phyloP scores from a whole-genome alignment of 2,113 vertebrate species.

The Pedetes capensis region DNA sequence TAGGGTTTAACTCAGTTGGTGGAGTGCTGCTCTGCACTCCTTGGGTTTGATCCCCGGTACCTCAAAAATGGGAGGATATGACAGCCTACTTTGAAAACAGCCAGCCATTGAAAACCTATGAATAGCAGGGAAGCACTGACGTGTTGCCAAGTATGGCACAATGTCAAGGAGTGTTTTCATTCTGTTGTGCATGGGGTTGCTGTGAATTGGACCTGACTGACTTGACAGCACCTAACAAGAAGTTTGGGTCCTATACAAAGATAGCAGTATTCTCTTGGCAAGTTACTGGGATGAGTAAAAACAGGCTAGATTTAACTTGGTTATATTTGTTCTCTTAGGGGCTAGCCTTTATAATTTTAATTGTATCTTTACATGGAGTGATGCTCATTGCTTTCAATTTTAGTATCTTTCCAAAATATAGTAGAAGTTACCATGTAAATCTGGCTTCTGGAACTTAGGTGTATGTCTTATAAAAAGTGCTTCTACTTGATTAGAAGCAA shows the following conservation, averaged over 20 bases:
- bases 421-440: not conserved
- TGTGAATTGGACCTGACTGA: too few relatives aligned
- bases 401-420: not conserved
- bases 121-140: too few relatives aligned
- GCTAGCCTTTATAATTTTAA: not conserved
- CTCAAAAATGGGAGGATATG: too few relatives aligned
- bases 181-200: too few relatives aligned
- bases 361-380: not conserved
- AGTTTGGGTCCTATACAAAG: not conserved
- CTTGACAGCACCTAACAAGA: too few relatives aligned
- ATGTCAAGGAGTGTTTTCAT: too few relatives aligned
- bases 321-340: not conserved
- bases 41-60: too few relatives aligned
- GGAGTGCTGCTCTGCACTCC: too few relatives aligned
- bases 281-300: not conserved
- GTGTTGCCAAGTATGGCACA: too few relatives aligned
- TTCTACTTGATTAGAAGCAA: not conserved
- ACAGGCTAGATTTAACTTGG: not conserved
- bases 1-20: too few relatives aligned
- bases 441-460: not conserved
- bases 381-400: not conserved
- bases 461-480: not conserved
- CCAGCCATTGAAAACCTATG: too few relatives aligned
- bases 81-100: too few relatives aligned
- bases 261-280: not conserved